Evolutionary conservation across 2,888 invertebrate species (phyloP).

Genomic region (Scaptomyza tumidula): DNA sequence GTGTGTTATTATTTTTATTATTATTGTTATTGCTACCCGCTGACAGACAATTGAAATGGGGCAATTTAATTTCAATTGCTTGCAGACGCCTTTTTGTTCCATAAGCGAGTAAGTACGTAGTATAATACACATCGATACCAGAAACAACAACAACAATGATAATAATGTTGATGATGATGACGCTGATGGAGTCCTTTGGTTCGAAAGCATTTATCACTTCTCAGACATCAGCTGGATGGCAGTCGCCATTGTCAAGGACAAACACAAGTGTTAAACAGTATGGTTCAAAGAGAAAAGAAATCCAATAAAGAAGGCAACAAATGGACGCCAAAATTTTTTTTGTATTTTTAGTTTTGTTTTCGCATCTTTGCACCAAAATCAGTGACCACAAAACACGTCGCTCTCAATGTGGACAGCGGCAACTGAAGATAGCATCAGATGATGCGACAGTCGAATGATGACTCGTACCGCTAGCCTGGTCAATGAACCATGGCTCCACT

Average conservation of each 20-base stretch:
- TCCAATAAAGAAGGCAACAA: constrained; percentile 5
- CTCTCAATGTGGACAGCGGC: constrained; percentile 23
- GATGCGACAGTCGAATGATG: constrained; percentile 18
- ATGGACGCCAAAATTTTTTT: constrained; percentile 33
- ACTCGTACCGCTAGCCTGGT: constrained; percentile 49
- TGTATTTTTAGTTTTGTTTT: not conserved
- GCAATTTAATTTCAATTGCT: constrained; percentile 25
- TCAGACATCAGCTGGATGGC: constrained; percentile 1
- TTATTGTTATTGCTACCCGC: constrained; percentile 9
- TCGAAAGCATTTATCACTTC: constrained; percentile 42
- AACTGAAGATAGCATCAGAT: constrained; percentile 25
- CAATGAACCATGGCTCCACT: constrained; percentile 60
- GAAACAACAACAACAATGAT: not conserved
- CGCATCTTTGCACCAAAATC: constrained; percentile 6
- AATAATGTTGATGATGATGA: constrained; percentile 18
- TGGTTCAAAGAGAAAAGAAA: not conserved
- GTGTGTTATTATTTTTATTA: constrained; percentile 7
- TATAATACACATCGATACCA: constrained; percentile 45
- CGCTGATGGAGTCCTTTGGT: constrained; percentile 33
- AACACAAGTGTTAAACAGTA: constrained; percentile 64
- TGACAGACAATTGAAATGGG: constrained; percentile 17
- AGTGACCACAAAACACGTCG: constrained; percentile 22
- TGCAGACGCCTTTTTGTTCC: constrained; percentile 27
- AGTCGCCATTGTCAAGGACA: constrained; percentile 56
- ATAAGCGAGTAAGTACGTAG: constrained; percentile 35